These are phyloP conservation scores for Nannospalax galili DNA, from an alignment of 2,113 vertebrate genomes.

Conservation along the genomic window DNA sequence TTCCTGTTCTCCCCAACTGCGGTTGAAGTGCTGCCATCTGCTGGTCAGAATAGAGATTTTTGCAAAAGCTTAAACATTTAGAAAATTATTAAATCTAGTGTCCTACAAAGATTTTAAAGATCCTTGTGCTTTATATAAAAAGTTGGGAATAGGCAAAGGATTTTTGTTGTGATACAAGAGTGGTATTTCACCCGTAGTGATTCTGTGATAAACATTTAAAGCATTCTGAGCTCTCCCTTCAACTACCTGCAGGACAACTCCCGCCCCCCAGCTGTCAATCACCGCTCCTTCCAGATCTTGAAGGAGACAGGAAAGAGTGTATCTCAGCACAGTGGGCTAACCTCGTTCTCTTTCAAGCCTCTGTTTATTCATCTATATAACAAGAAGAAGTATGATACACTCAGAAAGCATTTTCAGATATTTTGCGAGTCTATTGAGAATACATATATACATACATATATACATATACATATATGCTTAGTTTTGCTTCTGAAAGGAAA, in stretches of 20 bases:
- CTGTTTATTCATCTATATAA: background rate
- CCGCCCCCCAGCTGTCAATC: background rate
- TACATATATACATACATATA: background rate
- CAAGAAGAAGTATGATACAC: background rate
- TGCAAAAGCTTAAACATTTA: fast-evolving
- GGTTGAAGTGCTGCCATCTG: slow-evolving; percentile 51
- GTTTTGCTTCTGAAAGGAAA: background rate
- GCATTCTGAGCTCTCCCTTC: background rate
- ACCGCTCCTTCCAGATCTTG: background rate
- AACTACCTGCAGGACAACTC: background rate
- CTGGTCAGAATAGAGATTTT: background rate
- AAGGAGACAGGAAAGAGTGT: background rate
- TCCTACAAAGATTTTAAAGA: background rate
- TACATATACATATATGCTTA: too few species aligned
- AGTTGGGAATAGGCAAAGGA: background rate
- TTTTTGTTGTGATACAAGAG: background rate
- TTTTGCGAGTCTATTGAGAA: background rate
- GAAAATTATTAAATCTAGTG: background rate
- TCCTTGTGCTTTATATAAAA: background rate
- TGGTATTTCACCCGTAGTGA: background rate
- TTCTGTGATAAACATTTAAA: background rate
- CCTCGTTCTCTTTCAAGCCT: background rate
- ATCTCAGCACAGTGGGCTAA: background rate
- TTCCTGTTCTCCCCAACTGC: background rate
- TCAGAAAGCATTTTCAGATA: background rate